phyloP scores from a whole-genome alignment of 2,113 vertebrate genomes.

The Hippocampus guttulatus region DNA sequence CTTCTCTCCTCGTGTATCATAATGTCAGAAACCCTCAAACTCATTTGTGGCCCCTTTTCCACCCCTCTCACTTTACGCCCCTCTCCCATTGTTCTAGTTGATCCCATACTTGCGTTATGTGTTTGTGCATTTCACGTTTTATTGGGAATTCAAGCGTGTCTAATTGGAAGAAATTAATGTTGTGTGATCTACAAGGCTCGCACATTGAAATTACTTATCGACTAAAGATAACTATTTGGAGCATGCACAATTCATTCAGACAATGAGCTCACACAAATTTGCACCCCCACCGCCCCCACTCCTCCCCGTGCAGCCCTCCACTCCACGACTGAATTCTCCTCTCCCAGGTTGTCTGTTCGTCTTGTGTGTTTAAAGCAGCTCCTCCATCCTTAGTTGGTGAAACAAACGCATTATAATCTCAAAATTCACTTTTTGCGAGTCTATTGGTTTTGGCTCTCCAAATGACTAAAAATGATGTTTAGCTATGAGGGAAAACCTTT shows the following conservation, averaged over 20 bases:
- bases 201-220: conserved; percentile 50
- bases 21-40: conserved; percentile 60
- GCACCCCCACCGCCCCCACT: not conserved
- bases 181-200: conserved; percentile 18
- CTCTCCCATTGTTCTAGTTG: conserved; percentile 15
- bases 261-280: conserved; percentile 20
- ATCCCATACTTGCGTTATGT: not conserved
- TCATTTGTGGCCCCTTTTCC: conserved; percentile 22
- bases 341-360: not conserved
- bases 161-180: conserved; percentile 37
- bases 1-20: conserved; percentile 57
- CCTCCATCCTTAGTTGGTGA: conserved; percentile 66
- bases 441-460: not conserved
- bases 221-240: conserved; percentile 53
- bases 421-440: conserved; percentile 28
- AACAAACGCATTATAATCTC: conserved; percentile 69
- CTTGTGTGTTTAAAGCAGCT: conserved; percentile 64
- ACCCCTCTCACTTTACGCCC: conserved; percentile 8
- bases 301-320: conserved; percentile 33
- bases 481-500: conserved; percentile 11
- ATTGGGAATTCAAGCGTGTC: conserved; percentile 19
- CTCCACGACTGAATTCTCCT: conserved; percentile 6
- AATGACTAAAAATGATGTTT: not conserved
- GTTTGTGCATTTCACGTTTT: conserved; percentile 3
- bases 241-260: conserved; percentile 36